Conservation (phyloP, 2,113 vertebrate species). For the Telmatochromis brichardi region DNA sequence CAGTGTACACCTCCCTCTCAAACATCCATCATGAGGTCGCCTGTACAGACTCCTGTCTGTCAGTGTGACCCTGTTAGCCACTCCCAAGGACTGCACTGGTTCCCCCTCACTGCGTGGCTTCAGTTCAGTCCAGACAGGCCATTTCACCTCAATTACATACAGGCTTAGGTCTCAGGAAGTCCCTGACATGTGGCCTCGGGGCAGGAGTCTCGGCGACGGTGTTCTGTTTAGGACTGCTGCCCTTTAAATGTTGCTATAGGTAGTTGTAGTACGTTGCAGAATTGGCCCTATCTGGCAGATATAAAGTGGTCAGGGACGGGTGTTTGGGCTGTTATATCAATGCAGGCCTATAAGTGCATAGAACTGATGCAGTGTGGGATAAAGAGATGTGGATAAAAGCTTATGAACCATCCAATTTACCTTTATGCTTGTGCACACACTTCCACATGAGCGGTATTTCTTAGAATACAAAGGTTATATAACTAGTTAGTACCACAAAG, state of each 20-base stretch:
- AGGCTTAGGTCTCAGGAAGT: constrained; percentile 36
- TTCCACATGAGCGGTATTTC: not conserved
- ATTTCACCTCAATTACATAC: constrained; percentile 32
- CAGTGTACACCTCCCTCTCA: not conserved
- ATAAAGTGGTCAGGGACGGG: not conserved
- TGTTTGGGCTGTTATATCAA: not conserved
- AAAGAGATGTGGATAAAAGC: not conserved
- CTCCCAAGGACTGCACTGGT: not conserved
- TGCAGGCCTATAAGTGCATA: not conserved
- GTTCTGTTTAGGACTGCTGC: not conserved
- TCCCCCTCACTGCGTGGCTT: not conserved
- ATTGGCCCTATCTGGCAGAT: not conserved
- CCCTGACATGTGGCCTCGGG: constrained; percentile 4
- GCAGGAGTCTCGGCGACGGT: not conserved
- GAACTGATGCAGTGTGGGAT: not conserved
- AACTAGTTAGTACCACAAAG: not conserved
- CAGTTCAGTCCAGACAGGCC: constrained; percentile 18
- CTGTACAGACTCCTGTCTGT: constrained; percentile 1
- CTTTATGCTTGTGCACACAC: not conserved
- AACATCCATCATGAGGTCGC: constrained; percentile 28
- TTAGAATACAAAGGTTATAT: not conserved
- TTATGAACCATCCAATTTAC: not conserved
- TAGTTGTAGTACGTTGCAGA: not conserved
- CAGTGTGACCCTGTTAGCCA: constrained; percentile 28
- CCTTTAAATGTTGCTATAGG: not conserved